A percentile compares a stretch with the other conserved stretches of the same genome.
phyloP scores from a whole-genome alignment of 2,113 vertebrate species.

The Trogon melanurus region DNA sequence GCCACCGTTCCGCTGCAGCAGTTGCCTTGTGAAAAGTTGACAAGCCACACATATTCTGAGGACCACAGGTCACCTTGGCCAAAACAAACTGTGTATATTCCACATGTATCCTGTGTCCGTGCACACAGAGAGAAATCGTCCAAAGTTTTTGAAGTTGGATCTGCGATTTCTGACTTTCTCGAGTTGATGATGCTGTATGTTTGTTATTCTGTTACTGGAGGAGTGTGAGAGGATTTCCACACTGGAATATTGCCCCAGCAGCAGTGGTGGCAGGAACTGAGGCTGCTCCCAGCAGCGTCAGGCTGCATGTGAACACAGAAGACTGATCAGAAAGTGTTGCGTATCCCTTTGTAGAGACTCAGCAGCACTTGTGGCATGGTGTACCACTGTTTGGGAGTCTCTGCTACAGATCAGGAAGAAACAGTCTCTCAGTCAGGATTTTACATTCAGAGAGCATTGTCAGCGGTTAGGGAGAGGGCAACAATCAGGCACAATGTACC shows the following conservation, averaged over 20 bases:
- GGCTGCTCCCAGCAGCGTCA: background rate
- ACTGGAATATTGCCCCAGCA: background rate
- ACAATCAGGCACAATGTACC: background rate
- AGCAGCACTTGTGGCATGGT: background rate
- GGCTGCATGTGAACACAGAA: background rate
- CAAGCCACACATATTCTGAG: background rate
- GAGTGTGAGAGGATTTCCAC: background rate
- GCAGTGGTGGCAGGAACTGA: background rate
- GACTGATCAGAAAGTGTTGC: background rate
- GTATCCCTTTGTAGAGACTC: background rate
- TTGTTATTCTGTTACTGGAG: background rate
- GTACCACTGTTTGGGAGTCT: background rate
- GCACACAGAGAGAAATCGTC: background rate
- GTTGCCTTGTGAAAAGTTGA: background rate
- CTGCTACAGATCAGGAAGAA: background rate
- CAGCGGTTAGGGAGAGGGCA: background rate
- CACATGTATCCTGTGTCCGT: fast-evolving
- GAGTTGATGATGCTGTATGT: background rate
- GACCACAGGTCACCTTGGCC: background rate
- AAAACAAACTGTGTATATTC: background rate
- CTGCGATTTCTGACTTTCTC: background rate
- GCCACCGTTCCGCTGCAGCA: background rate
- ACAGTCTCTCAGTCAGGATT: background rate
- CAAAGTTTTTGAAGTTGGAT: background rate
- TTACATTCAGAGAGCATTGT: background rate